Evolutionary conservation across 2,797 vertebrate species (phyloP), one percentile per base, ranked within the genome.

Genomic region (Cheirogaleus major): DNA sequence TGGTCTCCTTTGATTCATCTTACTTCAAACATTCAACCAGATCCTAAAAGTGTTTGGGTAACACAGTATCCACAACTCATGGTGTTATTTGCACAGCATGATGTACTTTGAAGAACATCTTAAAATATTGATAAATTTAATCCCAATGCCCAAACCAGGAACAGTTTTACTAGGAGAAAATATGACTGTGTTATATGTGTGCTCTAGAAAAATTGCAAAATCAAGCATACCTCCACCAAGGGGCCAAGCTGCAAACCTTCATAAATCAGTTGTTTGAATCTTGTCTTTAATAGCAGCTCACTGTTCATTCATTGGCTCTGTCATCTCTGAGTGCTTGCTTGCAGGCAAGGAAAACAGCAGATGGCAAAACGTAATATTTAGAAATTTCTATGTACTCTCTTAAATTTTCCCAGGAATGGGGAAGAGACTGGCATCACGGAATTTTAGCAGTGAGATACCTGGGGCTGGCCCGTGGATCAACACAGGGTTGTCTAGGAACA

Each of bases 81-180:
- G 43, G 45, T 38, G 38, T 55, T 84, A 73, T 61, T 30, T 67
- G 81, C 55, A 30, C 0, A 6, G 35, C 25, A 48, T 45, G 48
- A 57, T 32, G 27, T 32, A 52, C 72, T 93, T 89, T 84, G 57
- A 23, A 76, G 65, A 88, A 41, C 11, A 3, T 85, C 67, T 93
- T 85, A 92, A 91, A 89, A 89, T 81, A 89, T 5, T 50, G 83
- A 59, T 65, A 69, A 59, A 22, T 82, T 95, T 63, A 89, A 89
- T 81, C 61, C 88, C 0, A 22, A 63, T n/a, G 59, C 67, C 52
- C 27, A 73, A 89, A 78, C 73, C 17, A 30, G 88, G 35, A 93
- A 78, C 32, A 70, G 73, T 70, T 95, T 89, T 69, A 93, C 79
- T 70, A 78, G 93, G 17, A 86, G 91, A 81, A 93, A 92, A 92